Base-by-base conservation (phyloP, 1,140 invertebrate species). In the Pemphigus obesinymphae region DNA sequence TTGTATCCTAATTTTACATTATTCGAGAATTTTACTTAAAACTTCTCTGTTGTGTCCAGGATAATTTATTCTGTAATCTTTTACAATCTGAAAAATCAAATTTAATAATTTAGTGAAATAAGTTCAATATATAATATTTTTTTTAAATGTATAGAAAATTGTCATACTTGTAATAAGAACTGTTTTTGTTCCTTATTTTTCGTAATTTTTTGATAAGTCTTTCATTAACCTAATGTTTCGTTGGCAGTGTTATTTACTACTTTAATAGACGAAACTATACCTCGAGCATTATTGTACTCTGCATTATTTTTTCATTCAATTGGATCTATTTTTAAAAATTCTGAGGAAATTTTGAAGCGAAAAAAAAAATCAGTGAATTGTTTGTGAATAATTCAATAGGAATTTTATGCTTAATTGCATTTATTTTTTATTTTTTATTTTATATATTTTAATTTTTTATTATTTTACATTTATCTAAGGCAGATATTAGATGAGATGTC, bases 381-480 rank as follows among this genome's bases (percentile, higher is more conserved):
- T n/a, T 55, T 26, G 53, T 55, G 23, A 55, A 55, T 55, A 55
- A 55, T n/a, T 55, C 53, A 55, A 55, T 13, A 7, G 23, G 53
- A 26, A 55, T 55, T 11, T 55, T n/a, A 23, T n/a, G 53, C 10
- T 55, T 55, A 55, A 55, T 55, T n/a, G n/a, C n/a, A n/a, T n/a
- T n/a, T n/a, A n/a, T n/a, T n/a, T n/a, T n/a, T n/a, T n/a, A n/a
- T n/a, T n/a, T n/a, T n/a, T n/a, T n/a, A n/a, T n/a, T n/a, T n/a
- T n/a, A n/a, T n/a, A n/a, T n/a, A n/a, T n/a, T n/a, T n/a, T n/a
- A n/a, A n/a, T n/a, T n/a, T n/a, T n/a, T n/a, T n/a, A n/a, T 66
- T 73, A 85, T 73, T 48, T 82, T 61, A 40, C 83, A 84, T 63
- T 83, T 85, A 72, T 85, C 84, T 20, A 84, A n/a, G 3, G 82